A percentile compares a stretch with the other conserved stretches of the same genome.
phyloP scores from a whole-genome alignment of 2,113 vertebrate species.

The Prolemur simus region DNA sequence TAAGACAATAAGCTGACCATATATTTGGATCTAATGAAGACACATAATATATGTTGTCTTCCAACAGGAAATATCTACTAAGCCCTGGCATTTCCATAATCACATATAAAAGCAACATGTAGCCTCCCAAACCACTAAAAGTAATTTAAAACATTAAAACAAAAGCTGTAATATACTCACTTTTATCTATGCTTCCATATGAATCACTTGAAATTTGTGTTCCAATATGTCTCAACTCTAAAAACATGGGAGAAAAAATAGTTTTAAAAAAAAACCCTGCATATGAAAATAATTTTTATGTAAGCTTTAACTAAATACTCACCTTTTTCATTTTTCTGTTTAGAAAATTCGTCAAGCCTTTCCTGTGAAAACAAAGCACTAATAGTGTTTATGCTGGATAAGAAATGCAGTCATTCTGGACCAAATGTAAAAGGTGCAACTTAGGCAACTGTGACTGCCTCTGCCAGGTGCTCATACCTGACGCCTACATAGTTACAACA shows the following conservation, averaged over 20 bases:
- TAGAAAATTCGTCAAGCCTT: conserved; percentile 82
- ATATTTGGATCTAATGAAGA: not conserved
- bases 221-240: conserved; percentile 86
- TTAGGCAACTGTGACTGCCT: fast-evolving
- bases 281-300: not conserved
- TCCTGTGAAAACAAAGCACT: conserved; percentile 82
- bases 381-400: not conserved
- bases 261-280: not conserved
- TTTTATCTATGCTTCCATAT: conserved; percentile 88
- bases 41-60: not conserved
- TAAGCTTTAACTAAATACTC: conserved; percentile 54
- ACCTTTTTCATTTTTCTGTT: conserved; percentile 88
- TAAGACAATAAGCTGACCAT: not conserved
- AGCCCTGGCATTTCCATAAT: not conserved
- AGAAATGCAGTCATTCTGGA: fast-evolving
- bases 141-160: not conserved
- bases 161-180: conserved; percentile 78
- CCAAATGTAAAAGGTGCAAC: fast-evolving
- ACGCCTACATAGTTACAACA: not conserved
- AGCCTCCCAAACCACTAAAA: not conserved
- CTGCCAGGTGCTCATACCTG: fast-evolving
- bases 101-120: not conserved
- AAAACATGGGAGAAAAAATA: not conserved
- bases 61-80: not conserved
- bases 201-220: conserved; percentile 85